These are phyloP conservation scores for Pherbina coryleti DNA, from an alignment of 2,888 invertebrate genomes.

Conservation along the genomic window DNA sequence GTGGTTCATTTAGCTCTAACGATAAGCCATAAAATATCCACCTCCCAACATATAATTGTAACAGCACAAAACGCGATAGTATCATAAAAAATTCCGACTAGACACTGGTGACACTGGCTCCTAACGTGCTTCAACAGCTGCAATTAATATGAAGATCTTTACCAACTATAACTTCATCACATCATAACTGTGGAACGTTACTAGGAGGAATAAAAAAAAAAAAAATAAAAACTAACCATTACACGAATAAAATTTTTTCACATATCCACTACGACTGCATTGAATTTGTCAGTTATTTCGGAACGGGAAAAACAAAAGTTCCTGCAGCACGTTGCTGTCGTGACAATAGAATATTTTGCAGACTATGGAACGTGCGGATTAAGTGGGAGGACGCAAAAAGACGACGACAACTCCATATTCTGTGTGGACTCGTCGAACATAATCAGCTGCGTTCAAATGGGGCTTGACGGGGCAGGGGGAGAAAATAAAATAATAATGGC, in stretches of 20 bases:
- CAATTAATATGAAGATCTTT: too few species aligned
- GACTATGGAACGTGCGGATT: background rate
- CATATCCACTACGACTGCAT: background rate
- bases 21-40: too few species aligned
- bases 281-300: background rate
- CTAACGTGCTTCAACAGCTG: too few species aligned
- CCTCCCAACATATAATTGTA: too few species aligned
- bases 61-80: too few species aligned
- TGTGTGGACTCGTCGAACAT: background rate
- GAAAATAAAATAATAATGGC: constrained; percentile 19
- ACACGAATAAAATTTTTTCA: background rate
- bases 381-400: background rate
- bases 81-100: too few species aligned
- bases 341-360: background rate
- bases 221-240: background rate
- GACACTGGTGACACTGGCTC: too few species aligned
- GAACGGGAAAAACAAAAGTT: background rate
- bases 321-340: background rate
- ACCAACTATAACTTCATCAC: too few species aligned
- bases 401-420: background rate
- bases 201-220: background rate
- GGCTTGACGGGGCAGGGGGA: background rate
- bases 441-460: background rate
- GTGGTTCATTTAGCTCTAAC: too few species aligned
- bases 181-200: background rate